Conservation (phyloP, 2,797 vertebrate genomes). For the Netta rufina region DNA sequence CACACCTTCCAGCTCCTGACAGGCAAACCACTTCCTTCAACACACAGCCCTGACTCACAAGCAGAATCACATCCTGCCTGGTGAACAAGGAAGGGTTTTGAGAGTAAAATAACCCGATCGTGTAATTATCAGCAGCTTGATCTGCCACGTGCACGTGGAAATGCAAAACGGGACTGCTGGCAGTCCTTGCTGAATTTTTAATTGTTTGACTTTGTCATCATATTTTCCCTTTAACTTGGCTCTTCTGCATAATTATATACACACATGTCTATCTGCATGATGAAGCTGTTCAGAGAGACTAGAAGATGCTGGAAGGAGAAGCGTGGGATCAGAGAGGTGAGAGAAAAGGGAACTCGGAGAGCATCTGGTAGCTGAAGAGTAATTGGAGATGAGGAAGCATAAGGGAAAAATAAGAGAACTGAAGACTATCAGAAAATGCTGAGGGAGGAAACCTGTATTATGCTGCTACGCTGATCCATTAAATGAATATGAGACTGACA, state of each 20-base stretch:
- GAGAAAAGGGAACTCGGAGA: not conserved
- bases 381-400: not conserved
- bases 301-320: not conserved
- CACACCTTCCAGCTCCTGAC: not conserved
- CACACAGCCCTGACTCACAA: not conserved
- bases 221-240: conserved; percentile 10
- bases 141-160: not conserved
- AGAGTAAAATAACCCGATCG: not conserved
- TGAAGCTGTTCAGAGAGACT: not conserved
- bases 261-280: not conserved
- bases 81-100: not conserved
- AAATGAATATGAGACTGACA: not conserved
- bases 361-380: not conserved
- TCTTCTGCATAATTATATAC: not conserved
- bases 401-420: not conserved
- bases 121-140: conserved; percentile 23
- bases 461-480: not conserved
- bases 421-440: not conserved
- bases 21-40: not conserved
- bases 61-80: conserved; percentile 8
- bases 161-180: not conserved
- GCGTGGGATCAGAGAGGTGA: not conserved
- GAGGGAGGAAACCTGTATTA: not conserved
- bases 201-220: not conserved
- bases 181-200: not conserved